Evolutionary conservation across 2,888 invertebrate genomes (phyloP), one percentile per base, ranked within the genome.

Genomic region (Ophion ellenae): DNA sequence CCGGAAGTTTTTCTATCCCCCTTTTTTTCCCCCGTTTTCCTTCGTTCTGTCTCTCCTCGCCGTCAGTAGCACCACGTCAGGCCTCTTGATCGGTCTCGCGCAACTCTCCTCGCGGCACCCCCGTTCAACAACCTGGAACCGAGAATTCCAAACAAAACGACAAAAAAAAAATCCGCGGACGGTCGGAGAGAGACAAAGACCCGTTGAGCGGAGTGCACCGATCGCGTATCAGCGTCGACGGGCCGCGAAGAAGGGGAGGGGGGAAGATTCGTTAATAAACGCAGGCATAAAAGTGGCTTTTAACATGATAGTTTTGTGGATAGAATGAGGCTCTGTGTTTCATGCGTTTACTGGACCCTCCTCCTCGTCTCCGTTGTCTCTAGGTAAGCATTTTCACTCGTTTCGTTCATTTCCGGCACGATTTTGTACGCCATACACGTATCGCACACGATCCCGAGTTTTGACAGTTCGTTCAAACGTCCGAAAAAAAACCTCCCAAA

Each of bases 271-370:
- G 69, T 71, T 74, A 47, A 64, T 67, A 78, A 45, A 40, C n/a
- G 61, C 32, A 36, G 11, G 45, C 24, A 66, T 14, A 67, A 83
- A 78, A 70, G 83, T 77, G 71, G 74, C 75, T 77, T 84, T 87
- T 84, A 89, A 77, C 86, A 89, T 89, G 89, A 87, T 81, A 87
- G 82, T 86, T 73, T 83, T 70, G 83, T 71, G 83, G 84, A 87
- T 83, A 95, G 94, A 94, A 96, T 96, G 96, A 96, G 95, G 95
- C 95, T 95, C 94, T 95, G 95, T 91, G 94, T 96, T 92, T 95
- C 95, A 93, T 93, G 95, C 90, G 94, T 96, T 92, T 95, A 95
- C 94, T 96, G 95, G 95, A 95, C 95, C 92, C 94, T 96, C 92
- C 94, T 96, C 94, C 95, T 96, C 87, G 95, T 95, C 92, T 96